Evolutionary conservation across 1,140 invertebrate genomes (phyloP).

Genomic region (Polypedilum vanderplanki): DNA sequence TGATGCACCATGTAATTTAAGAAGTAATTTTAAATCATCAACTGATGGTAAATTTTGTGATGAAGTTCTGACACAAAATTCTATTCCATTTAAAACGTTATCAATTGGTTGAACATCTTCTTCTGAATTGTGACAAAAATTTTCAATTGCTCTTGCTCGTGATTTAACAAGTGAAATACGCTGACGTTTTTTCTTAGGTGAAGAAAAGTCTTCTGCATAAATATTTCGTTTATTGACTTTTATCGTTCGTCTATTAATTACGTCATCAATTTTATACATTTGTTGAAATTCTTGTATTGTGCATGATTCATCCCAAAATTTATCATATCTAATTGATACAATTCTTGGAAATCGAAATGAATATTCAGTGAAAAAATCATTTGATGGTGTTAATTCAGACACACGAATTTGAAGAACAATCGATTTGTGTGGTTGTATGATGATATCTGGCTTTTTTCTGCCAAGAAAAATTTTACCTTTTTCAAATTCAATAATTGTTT

Average conservation of each 20-base stretch:
- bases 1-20: not conserved
- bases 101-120: constrained; percentile 33
- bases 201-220: constrained; percentile 47
- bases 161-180: constrained; percentile 34
- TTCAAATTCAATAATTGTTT: constrained; percentile 37
- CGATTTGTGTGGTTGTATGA: constrained; percentile 76
- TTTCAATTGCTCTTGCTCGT: constrained; percentile 37
- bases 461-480: constrained; percentile 48
- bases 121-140: constrained; percentile 36
- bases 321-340: constrained; percentile 69
- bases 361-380: constrained; percentile 60
- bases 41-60: constrained; percentile 31
- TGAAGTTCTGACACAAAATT: constrained; percentile 68
- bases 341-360: constrained; percentile 84
- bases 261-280: constrained; percentile 44
- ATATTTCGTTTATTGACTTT: constrained; percentile 58
- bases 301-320: constrained; percentile 68
- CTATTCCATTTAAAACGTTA: constrained; percentile 49
- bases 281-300: constrained; percentile 63
- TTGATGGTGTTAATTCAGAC: constrained; percentile 68
- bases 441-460: constrained; percentile 70
- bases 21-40: not conserved
- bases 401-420: constrained; percentile 74
- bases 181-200: constrained; percentile 41
- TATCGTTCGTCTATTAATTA: constrained; percentile 44